Evolutionary conservation across 2,797 vertebrate species (phyloP).

Genomic region (Hippopotamyrus pictus): DNA sequence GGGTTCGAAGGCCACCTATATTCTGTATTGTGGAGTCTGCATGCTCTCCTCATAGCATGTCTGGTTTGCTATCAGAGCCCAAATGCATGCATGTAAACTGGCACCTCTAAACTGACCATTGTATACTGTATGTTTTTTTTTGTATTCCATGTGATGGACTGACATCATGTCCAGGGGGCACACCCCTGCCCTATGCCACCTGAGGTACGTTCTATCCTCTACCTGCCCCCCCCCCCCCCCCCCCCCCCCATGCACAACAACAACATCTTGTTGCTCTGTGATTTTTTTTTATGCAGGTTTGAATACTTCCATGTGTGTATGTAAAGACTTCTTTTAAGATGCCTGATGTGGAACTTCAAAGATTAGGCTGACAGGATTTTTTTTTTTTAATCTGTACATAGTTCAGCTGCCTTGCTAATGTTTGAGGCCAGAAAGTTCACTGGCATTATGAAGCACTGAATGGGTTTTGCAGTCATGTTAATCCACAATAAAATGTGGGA

Average conservation of each 20-base stretch:
- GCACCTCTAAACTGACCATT: background rate
- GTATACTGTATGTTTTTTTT: background rate
- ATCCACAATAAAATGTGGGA: background rate
- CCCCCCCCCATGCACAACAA: background rate
- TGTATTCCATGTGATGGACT: background rate
- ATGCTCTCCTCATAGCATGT: background rate
- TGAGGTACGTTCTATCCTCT: background rate
- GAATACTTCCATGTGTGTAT: background rate
- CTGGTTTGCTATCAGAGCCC: background rate
- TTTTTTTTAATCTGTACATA: background rate
- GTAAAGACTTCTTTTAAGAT: background rate
- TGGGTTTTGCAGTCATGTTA: background rate
- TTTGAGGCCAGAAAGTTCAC: background rate
- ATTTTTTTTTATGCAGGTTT: background rate
- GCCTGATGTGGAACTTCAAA: background rate
- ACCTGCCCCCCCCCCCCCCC: background rate
- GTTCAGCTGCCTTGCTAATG: background rate
- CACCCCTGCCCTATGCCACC: background rate
- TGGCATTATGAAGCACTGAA: background rate
- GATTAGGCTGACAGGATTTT: background rate
- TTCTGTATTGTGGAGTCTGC: background rate
- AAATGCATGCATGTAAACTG: background rate
- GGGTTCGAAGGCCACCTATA: background rate
- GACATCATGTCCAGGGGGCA: background rate
- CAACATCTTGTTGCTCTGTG: background rate